Evolutionary conservation across 2,113 vertebrate species (phyloP), one percentile per base, ranked within the genome.

Genomic region (Salvelinus alpinus): DNA sequence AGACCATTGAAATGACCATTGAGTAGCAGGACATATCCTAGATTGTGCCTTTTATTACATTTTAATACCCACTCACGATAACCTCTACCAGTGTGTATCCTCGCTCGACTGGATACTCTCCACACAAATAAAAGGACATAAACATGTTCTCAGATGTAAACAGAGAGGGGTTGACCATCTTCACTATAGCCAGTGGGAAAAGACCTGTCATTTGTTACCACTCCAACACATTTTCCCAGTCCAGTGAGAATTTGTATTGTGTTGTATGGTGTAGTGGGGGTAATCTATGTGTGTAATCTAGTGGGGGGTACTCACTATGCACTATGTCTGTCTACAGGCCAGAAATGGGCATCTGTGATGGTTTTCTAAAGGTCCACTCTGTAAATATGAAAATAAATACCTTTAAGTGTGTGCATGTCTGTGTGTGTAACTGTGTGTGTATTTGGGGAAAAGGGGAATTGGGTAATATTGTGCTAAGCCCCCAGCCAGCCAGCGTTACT

Each of bases 391-490:
- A 47, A 25, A n/a, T 25, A 44, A 11, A 44, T 44, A 44, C 38
- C 38, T 9, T 38, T 38, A 9, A 11, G 24, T 24, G 24, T 77
- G 71, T 88, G 85, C 79, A 82, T 95, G 95, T 96, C 93, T 95
- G 93, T 93, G 12, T 5, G 13, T 67, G 22, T 1, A 4, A 24
- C 20, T 73, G 18, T 64, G 18, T 44, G 14, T 64, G 59, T 65
- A 27, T 27, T 77, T 74, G 74, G 73, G 29, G 81, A 66, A 29
- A 27, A 22, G 72, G 13, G 25, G 27, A 94, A 93, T 92, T 93
- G 94, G 84, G 92, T 94, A 95, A 95, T 96, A 98, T 98, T 98
- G 98, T 98, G 96, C 97, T 99, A 98, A 98, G 96, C 97, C 96
- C 94, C 96, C 94, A 95, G 97, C 96, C 98, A 96, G 94, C 96